Percentiles rank a stretch among this genome's conserved stretches.
These are phyloP conservation scores for Lethocerus indicus DNA, from an alignment of 1,140 invertebrate species.

Conservation along the genomic window DNA sequence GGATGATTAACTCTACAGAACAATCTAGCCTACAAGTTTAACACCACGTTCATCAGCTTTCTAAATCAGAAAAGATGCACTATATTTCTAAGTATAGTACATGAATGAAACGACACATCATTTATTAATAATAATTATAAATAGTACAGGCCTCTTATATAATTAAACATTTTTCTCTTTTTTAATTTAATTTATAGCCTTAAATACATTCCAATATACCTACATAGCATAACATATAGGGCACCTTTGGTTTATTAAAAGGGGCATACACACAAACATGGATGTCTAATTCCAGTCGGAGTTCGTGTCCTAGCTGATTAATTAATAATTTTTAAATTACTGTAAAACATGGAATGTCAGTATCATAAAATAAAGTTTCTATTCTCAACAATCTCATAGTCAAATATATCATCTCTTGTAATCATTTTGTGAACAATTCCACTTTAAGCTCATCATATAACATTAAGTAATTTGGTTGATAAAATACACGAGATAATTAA, in stretches of 20 bases:
- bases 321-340: too few relatives aligned
- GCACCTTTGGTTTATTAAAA: conserved; percentile 17
- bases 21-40: conserved; percentile 4
- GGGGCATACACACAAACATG: conserved; percentile 14
- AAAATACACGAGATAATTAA: too few relatives aligned
- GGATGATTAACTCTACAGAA: conserved; percentile 3
- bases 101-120: conserved; percentile 15
- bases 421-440: too few relatives aligned
- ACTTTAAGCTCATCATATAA: too few relatives aligned
- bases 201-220: conserved; percentile 12
- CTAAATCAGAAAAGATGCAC: conserved; percentile 11
- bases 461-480: too few relatives aligned
- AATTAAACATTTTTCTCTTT: conserved; percentile 10
- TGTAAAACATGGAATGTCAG: too few relatives aligned
- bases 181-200: conserved; percentile 13
- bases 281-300: too few relatives aligned
- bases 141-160: conserved; percentile 17
- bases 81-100: conserved; percentile 11
- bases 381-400: too few relatives aligned
- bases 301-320: too few relatives aligned
- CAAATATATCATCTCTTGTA: too few relatives aligned
- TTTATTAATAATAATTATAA: conserved; percentile 15
- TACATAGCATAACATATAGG: conserved; percentile 14
- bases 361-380: too few relatives aligned
- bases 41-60: neutral